A percentile compares a stretch with the other conserved stretches of the same genome.
Evolutionary conservation across 64 coral and sea anemone species (phyloP).

Genomic region (Montipora foliosa): DNA sequence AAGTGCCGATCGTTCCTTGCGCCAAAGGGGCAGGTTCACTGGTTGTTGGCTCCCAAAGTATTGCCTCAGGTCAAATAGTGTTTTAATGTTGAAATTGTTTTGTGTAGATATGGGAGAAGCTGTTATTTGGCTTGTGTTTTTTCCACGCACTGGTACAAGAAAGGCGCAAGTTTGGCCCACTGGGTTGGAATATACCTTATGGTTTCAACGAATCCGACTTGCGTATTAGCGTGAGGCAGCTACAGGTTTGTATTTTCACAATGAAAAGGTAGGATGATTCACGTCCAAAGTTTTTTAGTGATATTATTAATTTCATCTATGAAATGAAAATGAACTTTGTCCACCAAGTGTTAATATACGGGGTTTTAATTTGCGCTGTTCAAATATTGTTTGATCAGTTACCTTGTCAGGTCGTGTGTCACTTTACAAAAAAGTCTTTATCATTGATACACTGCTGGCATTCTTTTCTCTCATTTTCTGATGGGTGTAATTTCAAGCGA

Average conservation of each 20-base stretch:
- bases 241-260: conserved; percentile 75
- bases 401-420: no score
- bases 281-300: no score
- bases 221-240: conserved; percentile 94
- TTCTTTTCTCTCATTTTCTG: no score
- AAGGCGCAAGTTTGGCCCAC: conserved; percentile 94
- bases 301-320: neutral
- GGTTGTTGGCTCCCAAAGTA: neutral
- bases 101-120: conserved; percentile 92
- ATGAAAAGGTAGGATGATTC: no score
- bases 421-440: no score
- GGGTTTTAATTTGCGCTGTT: neutral
- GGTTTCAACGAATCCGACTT: conserved; percentile 99
- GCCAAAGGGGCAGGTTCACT: neutral
- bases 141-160: conserved; percentile 99
- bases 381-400: no score
- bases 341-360: neutral
- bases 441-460: no score
- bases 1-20: no score
- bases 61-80: neutral
- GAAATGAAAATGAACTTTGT: neutral
- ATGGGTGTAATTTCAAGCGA: no score
- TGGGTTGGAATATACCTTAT: conserved; percentile 99
- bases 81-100: neutral
- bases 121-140: conserved; percentile 97